Percentiles rank a stretch among this genome's conserved stretches.
These are phyloP conservation scores for Drosophila lowei DNA, from an alignment of 1,140 invertebrate species.

Conservation along the genomic window DNA sequence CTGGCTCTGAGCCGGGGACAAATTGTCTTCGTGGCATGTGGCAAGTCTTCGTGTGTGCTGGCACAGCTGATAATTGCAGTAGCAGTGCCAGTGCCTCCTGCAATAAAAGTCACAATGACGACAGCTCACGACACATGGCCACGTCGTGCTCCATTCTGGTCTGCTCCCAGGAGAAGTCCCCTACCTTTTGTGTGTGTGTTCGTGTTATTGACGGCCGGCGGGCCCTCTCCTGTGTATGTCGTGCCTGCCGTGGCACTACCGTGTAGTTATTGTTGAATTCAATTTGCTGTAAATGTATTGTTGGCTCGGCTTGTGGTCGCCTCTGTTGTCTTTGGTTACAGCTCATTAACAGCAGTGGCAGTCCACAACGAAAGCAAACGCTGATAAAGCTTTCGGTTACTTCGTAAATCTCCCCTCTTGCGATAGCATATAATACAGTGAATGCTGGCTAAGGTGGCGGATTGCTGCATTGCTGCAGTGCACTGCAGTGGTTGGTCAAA, in stretches of 20 bases:
- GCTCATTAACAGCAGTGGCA: conserved; percentile 61
- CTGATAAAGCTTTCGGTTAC: conserved; percentile 44
- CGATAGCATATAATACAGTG: conserved; percentile 29
- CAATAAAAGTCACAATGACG: conserved; percentile 49
- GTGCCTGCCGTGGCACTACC: background rate
- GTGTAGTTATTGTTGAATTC: conserved; percentile 56
- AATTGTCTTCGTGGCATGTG: conserved; percentile 33
- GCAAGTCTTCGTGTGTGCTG: background rate
- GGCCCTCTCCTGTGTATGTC: conserved; percentile 19
- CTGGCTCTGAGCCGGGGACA: conserved; percentile 36
- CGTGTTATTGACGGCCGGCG: conserved; percentile 38
- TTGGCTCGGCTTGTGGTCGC: conserved; percentile 42
- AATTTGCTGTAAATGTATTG: conserved; percentile 62
- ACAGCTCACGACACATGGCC: conserved; percentile 52
- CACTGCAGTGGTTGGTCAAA: too few relatives aligned
- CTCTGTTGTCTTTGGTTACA: conserved; percentile 62
- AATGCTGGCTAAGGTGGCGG: background rate
- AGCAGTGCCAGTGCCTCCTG: conserved; percentile 29
- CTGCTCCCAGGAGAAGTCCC: conserved; percentile 6
- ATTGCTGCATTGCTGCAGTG: too few relatives aligned
- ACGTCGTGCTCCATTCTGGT: background rate
- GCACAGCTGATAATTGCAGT: conserved; percentile 56
- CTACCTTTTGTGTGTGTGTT: conserved; percentile 14
- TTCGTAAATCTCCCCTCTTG: conserved; percentile 29
- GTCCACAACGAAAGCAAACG: conserved; percentile 15